Evolutionary conservation across 2,113 vertebrate species (phyloP).

Genomic region (Pyxicephalus adspersus): DNA sequence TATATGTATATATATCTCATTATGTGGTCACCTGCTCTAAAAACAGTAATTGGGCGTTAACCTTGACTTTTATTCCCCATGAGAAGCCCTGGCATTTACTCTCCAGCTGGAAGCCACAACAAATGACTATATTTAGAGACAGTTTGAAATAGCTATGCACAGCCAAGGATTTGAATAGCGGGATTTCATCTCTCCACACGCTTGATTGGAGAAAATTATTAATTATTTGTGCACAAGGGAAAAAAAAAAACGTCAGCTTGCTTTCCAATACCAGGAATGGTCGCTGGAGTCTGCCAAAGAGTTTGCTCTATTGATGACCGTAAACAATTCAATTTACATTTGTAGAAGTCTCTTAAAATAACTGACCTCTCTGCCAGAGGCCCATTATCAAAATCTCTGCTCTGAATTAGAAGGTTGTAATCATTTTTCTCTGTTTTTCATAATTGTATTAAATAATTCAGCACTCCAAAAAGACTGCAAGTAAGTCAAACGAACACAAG

Average conservation of each 20-base stretch:
- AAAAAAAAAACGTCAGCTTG: neutral
- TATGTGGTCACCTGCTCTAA: neutral
- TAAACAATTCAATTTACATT: neutral
- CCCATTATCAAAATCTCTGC: slow-evolving; percentile 61
- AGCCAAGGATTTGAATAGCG: neutral
- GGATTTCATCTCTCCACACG: neutral
- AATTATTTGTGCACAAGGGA: neutral
- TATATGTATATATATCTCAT: neutral
- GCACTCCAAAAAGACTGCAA: slow-evolving; percentile 56
- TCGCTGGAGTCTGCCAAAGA: neutral
- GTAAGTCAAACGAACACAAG: neutral
- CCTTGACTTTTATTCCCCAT: neutral
- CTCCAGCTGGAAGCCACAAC: neutral
- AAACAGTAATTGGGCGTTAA: neutral
- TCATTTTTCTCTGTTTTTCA: slow-evolving; percentile 61
- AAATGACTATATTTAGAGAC: neutral
- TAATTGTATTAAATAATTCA: slow-evolving; percentile 65
- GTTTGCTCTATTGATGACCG: neutral
- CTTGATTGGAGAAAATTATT: slow-evolving; percentile 7
- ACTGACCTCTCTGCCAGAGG: slow-evolving; percentile 57
- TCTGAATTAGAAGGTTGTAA: slow-evolving; percentile 60
- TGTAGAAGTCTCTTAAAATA: slow-evolving; percentile 8
- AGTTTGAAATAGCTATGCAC: neutral
- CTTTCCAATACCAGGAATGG: neutral
- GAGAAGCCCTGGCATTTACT: neutral